These are phyloP conservation scores for Pseudococcus viburni DNA, from an alignment of 2,888 invertebrate species.

Conservation along the genomic window DNA sequence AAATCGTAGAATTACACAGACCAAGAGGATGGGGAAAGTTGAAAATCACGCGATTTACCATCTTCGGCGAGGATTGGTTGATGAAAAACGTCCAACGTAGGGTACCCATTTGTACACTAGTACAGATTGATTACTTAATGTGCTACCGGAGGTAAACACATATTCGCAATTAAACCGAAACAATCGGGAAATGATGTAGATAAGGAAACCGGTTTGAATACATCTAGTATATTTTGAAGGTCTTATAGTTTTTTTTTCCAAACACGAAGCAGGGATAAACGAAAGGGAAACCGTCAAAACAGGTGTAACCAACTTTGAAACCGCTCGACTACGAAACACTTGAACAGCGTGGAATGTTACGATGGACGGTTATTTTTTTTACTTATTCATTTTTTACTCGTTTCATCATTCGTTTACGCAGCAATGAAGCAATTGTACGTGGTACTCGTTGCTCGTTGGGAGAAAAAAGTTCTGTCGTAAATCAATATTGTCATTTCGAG, in stretches of 20 bases:
- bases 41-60: neutral
- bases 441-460: neutral
- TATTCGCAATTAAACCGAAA: constrained; percentile 58
- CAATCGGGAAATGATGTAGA: constrained; percentile 57
- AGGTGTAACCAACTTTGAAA: constrained; percentile 56
- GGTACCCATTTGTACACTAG: constrained; percentile 29
- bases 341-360: constrained; percentile 44
- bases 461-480: constrained; percentile 47
- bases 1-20: neutral
- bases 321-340: constrained; percentile 54
- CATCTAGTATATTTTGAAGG: constrained; percentile 55
- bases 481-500: constrained; percentile 51
- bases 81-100: neutral
- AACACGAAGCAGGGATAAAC: constrained; percentile 52
- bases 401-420: constrained; percentile 47
- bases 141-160: constrained; percentile 55
- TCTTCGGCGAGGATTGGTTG: neutral
- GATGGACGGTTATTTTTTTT: constrained; percentile 49
- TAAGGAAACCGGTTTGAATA: constrained; percentile 53
- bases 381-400: constrained; percentile 55
- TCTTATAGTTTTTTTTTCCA: constrained; percentile 22
- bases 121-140: constrained; percentile 50
- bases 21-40: neutral
- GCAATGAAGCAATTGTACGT: constrained; percentile 42
- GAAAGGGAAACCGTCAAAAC: constrained; percentile 58